These are phyloP conservation scores for Scomber japonicus DNA, from an alignment of 2,113 vertebrate genomes.

Conservation along the genomic window DNA sequence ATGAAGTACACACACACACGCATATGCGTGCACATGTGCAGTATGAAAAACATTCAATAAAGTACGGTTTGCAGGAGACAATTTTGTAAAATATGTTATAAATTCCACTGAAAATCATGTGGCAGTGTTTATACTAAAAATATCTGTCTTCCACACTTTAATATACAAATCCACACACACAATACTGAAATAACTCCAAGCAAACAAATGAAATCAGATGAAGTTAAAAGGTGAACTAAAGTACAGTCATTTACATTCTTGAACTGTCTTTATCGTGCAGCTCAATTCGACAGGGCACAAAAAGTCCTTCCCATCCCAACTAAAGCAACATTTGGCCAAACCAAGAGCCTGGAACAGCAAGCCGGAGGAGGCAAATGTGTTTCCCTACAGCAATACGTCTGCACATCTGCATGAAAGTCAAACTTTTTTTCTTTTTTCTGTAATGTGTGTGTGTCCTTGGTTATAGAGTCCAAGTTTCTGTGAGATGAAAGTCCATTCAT, in stretches of 20 bases:
- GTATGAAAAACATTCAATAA: neutral
- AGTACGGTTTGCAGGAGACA: too few species aligned
- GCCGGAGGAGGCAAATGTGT: constrained; percentile 32
- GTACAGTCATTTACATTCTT: constrained; percentile 22
- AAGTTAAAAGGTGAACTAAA: neutral
- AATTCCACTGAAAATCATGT: neutral
- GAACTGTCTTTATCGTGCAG: neutral
- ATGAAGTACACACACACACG: neutral
- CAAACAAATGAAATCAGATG: neutral
- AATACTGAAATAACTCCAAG: neutral
- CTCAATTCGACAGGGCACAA: constrained; percentile 17
- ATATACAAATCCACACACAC: neutral
- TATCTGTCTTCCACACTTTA: neutral
- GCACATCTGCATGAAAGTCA: constrained; percentile 46
- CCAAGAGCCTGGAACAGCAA: constrained; percentile 43
- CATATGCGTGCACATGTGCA: neutral
- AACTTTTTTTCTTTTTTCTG: neutral
- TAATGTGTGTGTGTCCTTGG: constrained; percentile 25
- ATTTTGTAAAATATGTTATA: too few species aligned
- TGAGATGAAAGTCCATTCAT: constrained; percentile 40
- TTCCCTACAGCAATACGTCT: constrained; percentile 26
- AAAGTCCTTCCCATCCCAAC: constrained; percentile 20
- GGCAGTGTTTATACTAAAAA: too few species aligned
- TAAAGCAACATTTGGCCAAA: constrained; percentile 60
- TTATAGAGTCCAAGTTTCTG: constrained; percentile 23